A percentile compares a stretch with the other conserved stretches of the same genome.
Conservation (phyloP, 2,113 vertebrate species). For the Gopherus flavomarginatus region DNA sequence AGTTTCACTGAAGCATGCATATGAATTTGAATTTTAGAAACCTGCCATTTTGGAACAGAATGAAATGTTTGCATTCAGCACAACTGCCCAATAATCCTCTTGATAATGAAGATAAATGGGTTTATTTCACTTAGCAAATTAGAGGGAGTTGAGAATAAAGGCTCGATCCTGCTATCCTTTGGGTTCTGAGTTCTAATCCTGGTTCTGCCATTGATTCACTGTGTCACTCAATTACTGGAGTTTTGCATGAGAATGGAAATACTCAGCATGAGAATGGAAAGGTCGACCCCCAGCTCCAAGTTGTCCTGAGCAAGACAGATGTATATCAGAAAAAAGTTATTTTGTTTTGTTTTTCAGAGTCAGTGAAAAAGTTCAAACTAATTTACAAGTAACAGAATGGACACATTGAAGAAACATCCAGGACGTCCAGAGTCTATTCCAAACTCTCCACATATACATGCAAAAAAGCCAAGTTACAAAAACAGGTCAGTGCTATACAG, state of each 20-base stretch:
- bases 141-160: conserved; percentile 37
- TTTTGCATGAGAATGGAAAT: neutral
- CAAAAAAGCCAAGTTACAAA: conserved; percentile 31
- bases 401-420: neutral
- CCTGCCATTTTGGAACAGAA: neutral
- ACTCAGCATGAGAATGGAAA: no score
- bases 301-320: neutral
- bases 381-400: conserved; percentile 19
- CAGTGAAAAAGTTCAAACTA: conserved; percentile 35
- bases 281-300: neutral
- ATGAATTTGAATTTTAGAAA: neutral
- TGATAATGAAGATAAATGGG: neutral
- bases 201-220: neutral
- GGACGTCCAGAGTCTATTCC: neutral
- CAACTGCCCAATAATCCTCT: neutral
- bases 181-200: neutral
- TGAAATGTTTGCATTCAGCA: neutral
- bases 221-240: neutral
- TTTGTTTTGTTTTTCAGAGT: neutral
- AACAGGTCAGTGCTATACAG: conserved; percentile 30
- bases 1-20: conserved; percentile 39
- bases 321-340: conserved; percentile 57
- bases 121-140: conserved; percentile 38
- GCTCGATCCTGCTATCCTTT: neutral
- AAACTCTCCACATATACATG: conserved; percentile 41